Base-by-base conservation (phyloP, 2,797 vertebrate genomes). In the Characodon lateralis region DNA sequence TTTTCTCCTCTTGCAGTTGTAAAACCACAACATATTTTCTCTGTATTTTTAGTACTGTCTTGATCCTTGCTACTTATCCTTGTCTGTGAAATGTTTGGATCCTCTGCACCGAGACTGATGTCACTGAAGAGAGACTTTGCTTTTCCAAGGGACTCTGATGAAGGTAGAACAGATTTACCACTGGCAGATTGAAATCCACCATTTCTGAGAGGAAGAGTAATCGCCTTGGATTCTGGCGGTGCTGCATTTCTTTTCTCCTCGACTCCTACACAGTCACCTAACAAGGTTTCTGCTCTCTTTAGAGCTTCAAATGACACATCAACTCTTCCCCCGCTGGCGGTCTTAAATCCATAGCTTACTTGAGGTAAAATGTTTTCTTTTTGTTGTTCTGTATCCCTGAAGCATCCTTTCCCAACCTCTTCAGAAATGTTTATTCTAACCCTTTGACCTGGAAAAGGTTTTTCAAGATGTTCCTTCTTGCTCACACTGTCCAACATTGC, bases 251-350 rank as follows among this genome's bases (percentile, higher is more conserved):
- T 77, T 79, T 82, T 24, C 78, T 82, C 68, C 16, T 70, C 70
- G 71, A 55, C 43, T 71, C 74, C 72, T 59, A 76, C 77, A 59
- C 69, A 83, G n/a, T 89, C 81, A 73, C 35, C 80, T 3, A 93
- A 70, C 73, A 96, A 71, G 35, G 78, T 78, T 46, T 95, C 96
- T 75, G 95, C 96, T 92, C 95, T 96, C 71, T 94, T 76, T n/a
- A 97, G 90, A 51, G 96, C 94, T 66, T 84, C 89, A 87, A 94
- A 88, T 81, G 97, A 97, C 80, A 97, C 14, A 0, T 72, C 18
- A 6, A 97, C 94, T 18, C 77, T 87, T 87, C 96, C 97, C 61
- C 96, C 96, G 88, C 95, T 95, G 78, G 96, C 96, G 53, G 79
- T 92, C 73, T 90, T 84, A 90, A 93, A 94, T 61, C 89, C 90